Percentiles rank a stretch among this genome's conserved stretches.
Evolutionary conservation across 2,888 invertebrate species (phyloP).

Genomic region (Chelonus formosanus): DNA sequence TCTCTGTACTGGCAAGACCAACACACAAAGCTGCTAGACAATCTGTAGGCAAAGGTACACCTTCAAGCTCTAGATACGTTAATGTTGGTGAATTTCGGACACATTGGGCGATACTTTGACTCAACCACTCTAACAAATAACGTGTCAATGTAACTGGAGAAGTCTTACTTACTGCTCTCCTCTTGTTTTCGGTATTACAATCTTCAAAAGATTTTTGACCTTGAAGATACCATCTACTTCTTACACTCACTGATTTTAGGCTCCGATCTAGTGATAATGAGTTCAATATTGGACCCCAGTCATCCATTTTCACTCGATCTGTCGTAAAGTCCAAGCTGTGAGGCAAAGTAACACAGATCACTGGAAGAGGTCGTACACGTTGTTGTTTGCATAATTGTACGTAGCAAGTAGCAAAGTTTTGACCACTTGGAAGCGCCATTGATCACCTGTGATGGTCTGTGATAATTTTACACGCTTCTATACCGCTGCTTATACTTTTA

Average conservation of each 20-base stretch:
- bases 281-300: constrained; percentile 80
- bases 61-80: constrained; percentile 74
- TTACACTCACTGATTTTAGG: constrained; percentile 73
- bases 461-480: constrained; percentile 31
- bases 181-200: constrained; percentile 70
- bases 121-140: constrained; percentile 74
- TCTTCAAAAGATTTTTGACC: constrained; percentile 68
- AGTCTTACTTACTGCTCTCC: constrained; percentile 70
- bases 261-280: constrained; percentile 77
- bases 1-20: constrained; percentile 72
- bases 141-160: constrained; percentile 75
- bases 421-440: constrained; percentile 48
- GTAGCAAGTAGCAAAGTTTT: constrained; percentile 59
- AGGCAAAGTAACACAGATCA: constrained; percentile 58
- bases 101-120: constrained; percentile 73
- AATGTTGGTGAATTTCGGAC: constrained; percentile 72
- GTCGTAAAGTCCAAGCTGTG: constrained; percentile 75
- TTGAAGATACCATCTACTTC: constrained; percentile 68
- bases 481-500: constrained; percentile 18
- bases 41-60: constrained; percentile 75
- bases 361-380: constrained; percentile 54
- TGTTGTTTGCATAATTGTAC: constrained; percentile 60
- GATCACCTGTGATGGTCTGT: constrained; percentile 10
- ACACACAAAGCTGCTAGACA: constrained; percentile 72
- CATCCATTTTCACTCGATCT: constrained; percentile 78